Base-by-base conservation (phyloP, 2,797 vertebrate species). In the Amazona finschi region DNA sequence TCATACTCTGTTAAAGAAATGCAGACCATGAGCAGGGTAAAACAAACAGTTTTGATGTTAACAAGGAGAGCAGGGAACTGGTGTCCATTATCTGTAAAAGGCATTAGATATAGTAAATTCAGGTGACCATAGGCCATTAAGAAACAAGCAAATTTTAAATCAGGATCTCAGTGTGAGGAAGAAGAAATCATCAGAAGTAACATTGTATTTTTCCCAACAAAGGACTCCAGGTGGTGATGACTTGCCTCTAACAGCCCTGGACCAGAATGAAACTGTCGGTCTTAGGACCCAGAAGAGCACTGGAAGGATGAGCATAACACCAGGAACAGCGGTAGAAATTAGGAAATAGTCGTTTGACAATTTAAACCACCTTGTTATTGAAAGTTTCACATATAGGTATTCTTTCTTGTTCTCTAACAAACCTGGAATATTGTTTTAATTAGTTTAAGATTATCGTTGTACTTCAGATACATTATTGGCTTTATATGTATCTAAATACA, bases 371-470 rank as follows among this genome's bases (percentile, higher is more conserved):
- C 6, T 78, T 89, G 14, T 50, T 81, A 60, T 9, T 38, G 58
- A 19, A 31, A 6, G 2, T 30, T 38, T 11, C 6, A 3, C 6
- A 20, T 53, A 5, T 1, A 43, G 55, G 3, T 38, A 8, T 52
- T 74, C 36, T 52, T 74, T 74, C 15, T 49, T 58, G 18, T 43
- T 60, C 36, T 88, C 1, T 8, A 53, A 47, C 8, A 76, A 52
- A 76, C 47, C 5, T 24, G 28, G 4, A 75, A 25, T 30, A 36
- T 16, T 58, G 55, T 33, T 33, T 57, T 57, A 36, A 36, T 24
- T 10, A n/a, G 12, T 57, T 57, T 57, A 57, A 80, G 17, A 16
- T 74, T 60, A 28, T 36, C 2, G 5, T 6, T 86, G 6, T 85
- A 17, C 8, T 81, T 84, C 8, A 13, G 36, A 13, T 49, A 8